Percentiles rank a stretch among this genome's conserved stretches.
Conservation (phyloP, 2,888 invertebrate species). For the Nomada hirtipes region DNA sequence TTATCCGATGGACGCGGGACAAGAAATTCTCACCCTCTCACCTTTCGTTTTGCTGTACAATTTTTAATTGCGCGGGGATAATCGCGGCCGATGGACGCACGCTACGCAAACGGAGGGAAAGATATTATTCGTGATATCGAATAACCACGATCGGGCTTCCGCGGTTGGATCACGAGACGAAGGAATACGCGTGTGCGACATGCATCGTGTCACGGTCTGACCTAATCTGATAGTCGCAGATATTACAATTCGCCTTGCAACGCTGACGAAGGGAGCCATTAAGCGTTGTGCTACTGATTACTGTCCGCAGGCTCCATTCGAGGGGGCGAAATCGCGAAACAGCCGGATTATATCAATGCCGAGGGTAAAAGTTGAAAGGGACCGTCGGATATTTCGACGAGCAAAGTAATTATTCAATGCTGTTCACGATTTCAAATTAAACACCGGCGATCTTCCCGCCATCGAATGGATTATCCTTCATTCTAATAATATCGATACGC, state of each 20-base stretch:
- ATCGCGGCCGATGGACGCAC: neutral
- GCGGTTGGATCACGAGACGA: neutral
- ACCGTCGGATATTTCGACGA: no score
- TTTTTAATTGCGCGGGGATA: conserved; percentile 11
- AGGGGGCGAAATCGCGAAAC: conserved; percentile 7
- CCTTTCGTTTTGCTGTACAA: neutral
- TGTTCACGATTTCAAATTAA: no score
- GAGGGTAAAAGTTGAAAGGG: no score
- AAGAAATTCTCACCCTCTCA: neutral
- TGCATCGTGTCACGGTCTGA: conserved; percentile 5
- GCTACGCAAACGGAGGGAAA: neutral
- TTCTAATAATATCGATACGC: no score
- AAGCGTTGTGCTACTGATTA: neutral
- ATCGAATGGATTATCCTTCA: no score
- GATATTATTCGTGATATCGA: neutral
- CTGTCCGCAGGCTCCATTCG: neutral
- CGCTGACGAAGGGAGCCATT: conserved; percentile 28
- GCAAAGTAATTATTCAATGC: no score
- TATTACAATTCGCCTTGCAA: conserved; percentile 13
- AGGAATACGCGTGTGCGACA: conserved; percentile 8
- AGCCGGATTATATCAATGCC: neutral
- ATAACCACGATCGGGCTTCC: neutral
- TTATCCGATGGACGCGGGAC: neutral
- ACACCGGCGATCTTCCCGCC: no score
- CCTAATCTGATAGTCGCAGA: conserved; percentile 31